Percentiles rank a stretch among this genome's conserved stretches.
phyloP scores from a whole-genome alignment of 2,797 vertebrate species.

The Moxostoma hubbsi region DNA sequence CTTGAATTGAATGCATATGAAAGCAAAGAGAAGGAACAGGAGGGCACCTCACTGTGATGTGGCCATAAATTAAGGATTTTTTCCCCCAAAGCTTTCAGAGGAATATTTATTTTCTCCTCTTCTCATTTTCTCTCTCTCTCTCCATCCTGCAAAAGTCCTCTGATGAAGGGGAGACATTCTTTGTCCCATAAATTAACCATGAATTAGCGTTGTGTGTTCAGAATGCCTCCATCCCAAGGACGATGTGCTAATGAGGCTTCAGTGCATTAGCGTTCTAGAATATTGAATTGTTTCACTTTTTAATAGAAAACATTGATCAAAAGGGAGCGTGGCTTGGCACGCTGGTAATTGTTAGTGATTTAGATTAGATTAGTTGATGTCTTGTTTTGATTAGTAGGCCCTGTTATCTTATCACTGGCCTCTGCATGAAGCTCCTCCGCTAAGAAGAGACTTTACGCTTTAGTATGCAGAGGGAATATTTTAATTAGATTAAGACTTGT shows the following conservation, averaged over 20 bases:
- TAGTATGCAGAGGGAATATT: slow-evolving; percentile 80
- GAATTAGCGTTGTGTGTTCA: slow-evolving; percentile 36
- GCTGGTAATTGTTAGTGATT: slow-evolving; percentile 93
- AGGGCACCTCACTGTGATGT: slow-evolving; percentile 23
- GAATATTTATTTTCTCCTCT: background rate
- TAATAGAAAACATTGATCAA: slow-evolving; percentile 95
- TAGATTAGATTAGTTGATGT: slow-evolving; percentile 90
- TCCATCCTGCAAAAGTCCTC: slow-evolving; percentile 47
- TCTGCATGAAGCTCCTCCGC: slow-evolving; percentile 66
- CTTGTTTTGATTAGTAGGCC: slow-evolving; percentile 84
- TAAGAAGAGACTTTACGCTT: slow-evolving; percentile 79
- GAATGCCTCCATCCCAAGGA: slow-evolving; percentile 73
- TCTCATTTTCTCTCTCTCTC: slow-evolving; percentile 24
- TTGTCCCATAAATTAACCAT: slow-evolving; percentile 48
- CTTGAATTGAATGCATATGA: slow-evolving; percentile 76
- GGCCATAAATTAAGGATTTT: background rate
- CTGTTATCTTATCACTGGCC: slow-evolving; percentile 75
- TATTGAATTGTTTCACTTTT: slow-evolving; percentile 90
- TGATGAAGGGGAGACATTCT: slow-evolving; percentile 37
- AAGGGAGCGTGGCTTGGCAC: slow-evolving; percentile 78
- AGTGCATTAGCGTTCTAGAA: slow-evolving; percentile 66
- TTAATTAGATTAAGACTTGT: slow-evolving; percentile 80
- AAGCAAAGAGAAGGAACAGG: slow-evolving; percentile 44
- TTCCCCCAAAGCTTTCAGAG: background rate
- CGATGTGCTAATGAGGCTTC: slow-evolving; percentile 75